These are phyloP conservation scores for Deroplatys truncata DNA, from an alignment of 2,888 invertebrate genomes.

Conservation along the genomic window DNA sequence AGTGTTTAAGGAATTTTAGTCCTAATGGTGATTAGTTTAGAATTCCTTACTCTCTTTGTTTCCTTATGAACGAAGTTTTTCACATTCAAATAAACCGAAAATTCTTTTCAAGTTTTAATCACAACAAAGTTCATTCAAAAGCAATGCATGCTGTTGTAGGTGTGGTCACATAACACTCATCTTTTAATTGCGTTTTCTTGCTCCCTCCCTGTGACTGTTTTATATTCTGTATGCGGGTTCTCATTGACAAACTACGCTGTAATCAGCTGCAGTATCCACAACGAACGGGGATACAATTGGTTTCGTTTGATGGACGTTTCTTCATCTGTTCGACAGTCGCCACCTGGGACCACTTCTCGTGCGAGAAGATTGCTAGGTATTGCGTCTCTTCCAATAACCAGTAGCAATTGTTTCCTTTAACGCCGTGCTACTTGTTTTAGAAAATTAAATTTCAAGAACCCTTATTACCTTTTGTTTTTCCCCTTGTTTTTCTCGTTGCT, in stretches of 20 bases:
- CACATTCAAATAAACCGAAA: no score
- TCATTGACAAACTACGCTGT: not conserved
- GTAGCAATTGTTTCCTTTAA: not conserved
- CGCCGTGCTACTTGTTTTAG: not conserved
- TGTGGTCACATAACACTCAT: no score
- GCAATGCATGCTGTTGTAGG: no score
- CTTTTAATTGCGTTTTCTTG: not conserved
- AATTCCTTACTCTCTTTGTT: no score
- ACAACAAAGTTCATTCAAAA: no score
- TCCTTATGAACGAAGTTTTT: no score
- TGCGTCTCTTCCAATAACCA: not conserved
- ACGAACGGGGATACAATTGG: constrained; percentile 2
- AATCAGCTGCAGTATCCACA: not conserved
- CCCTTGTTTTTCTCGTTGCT: not conserved
- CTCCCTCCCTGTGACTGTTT: no score
- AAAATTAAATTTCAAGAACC: not conserved
- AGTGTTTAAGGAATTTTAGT: no score
- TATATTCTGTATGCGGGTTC: not conserved
- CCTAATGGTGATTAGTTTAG: no score
- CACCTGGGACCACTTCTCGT: not conserved
- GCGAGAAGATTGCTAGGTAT: not conserved
- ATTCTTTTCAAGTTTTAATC: no score
- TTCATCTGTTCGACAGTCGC: constrained; percentile 7
- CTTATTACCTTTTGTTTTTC: not conserved
- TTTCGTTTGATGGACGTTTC: constrained; percentile 17